Evolutionary conservation across 1,140 invertebrate species (phyloP).

Genomic region (Pomacea maculata): DNA sequence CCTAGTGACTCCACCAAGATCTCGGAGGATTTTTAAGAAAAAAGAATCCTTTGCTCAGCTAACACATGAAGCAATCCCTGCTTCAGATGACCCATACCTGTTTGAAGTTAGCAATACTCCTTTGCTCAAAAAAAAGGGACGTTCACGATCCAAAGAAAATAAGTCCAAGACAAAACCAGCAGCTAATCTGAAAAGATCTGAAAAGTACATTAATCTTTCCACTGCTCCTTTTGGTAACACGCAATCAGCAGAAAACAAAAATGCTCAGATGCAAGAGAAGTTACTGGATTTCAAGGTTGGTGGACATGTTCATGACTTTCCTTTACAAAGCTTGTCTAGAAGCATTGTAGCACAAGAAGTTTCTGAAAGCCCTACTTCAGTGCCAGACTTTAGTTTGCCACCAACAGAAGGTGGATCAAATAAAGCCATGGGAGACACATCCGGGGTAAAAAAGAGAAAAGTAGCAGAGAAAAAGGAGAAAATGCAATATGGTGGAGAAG

Average conservation of each 20-base stretch:
- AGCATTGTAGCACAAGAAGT: no score
- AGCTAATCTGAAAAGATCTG: background rate
- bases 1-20: background rate
- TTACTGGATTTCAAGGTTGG: background rate
- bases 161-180: background rate
- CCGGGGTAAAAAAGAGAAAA: background rate
- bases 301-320: no score
- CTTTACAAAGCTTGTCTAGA: no score
- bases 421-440: background rate
- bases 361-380: background rate
- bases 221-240: background rate
- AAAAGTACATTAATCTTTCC: background rate
- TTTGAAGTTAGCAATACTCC: conserved; percentile 23
- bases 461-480: background rate
- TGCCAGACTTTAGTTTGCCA: background rate
- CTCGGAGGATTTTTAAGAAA: conserved; percentile 20
- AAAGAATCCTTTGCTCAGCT: background rate
- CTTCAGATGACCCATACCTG: conserved; percentile 22
- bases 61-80: background rate
- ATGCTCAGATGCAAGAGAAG: background rate
- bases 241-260: background rate
- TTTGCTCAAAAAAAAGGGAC: conserved; percentile 11
- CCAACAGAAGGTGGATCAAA: background rate
- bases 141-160: conserved; percentile 6
- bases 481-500: background rate